phyloP scores from a whole-genome alignment of 2,113 vertebrate species.

The Periophthalmodon schlosseri region DNA sequence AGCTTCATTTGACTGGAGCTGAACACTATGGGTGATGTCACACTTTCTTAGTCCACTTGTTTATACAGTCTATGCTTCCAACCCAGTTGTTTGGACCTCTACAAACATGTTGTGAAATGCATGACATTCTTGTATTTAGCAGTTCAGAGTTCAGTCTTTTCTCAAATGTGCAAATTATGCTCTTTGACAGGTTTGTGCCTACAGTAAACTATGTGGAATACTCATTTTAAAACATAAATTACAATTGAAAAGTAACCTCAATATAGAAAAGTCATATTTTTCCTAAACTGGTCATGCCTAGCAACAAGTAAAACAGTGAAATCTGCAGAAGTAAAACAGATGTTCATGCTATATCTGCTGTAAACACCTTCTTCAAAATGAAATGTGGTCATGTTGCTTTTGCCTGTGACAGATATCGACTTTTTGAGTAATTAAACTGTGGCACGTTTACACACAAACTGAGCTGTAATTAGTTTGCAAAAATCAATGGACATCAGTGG shows the following conservation, averaged over 20 bases:
- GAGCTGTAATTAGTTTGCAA: constrained; percentile 37
- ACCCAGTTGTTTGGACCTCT: no score
- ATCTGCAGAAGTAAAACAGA: background rate
- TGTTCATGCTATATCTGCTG: background rate
- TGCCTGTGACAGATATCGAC: constrained; percentile 5
- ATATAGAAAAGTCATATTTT: background rate
- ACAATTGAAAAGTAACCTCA: background rate
- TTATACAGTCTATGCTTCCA: no score
- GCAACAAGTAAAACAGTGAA: background rate
- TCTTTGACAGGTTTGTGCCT: no score
- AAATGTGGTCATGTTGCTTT: background rate
- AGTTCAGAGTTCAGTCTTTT: no score
- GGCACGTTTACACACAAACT: constrained; percentile 23
- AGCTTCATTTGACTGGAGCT: no score
- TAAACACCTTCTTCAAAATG: background rate
- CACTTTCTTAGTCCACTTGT: no score
- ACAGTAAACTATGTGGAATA: no score
- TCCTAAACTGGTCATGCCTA: no score
- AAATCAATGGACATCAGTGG: constrained; percentile 12
- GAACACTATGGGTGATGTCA: no score
- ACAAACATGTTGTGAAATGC: no score
- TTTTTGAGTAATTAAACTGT: constrained; percentile 9
- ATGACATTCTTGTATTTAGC: no score
- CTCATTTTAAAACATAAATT: background rate
- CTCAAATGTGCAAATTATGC: no score